phyloP scores from a whole-genome alignment of 2,113 vertebrate species.

The Ginglymostoma cirratum region DNA sequence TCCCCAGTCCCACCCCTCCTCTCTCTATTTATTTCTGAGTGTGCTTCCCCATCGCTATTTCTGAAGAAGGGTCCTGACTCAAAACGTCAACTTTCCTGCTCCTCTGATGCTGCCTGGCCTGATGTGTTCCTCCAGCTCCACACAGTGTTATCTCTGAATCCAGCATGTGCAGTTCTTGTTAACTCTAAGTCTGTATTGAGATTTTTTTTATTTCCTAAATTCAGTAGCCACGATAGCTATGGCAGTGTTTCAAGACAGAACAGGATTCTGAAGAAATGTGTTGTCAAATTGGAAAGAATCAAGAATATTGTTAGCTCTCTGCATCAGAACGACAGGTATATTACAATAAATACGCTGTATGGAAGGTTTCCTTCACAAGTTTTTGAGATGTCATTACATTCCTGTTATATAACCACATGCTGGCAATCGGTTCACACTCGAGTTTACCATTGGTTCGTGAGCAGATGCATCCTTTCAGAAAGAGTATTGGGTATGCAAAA shows the following conservation, averaged over 20 bases:
- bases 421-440: background rate
- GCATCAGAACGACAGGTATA: background rate
- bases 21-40: too few relatives aligned
- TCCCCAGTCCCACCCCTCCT: too few relatives aligned
- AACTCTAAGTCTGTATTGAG: background rate
- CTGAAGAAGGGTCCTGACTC: too few relatives aligned
- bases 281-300: background rate
- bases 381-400: background rate
- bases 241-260: background rate
- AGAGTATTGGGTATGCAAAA: background rate
- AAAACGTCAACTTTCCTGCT: too few relatives aligned
- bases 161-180: too few relatives aligned
- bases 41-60: too few relatives aligned
- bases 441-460: background rate
- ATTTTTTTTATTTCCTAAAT: background rate
- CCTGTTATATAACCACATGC: background rate
- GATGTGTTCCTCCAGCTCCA: too few relatives aligned
- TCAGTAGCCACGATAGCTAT: background rate
- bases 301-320: background rate
- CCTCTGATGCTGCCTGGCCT: too few relatives aligned
- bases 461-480: background rate
- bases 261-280: background rate
- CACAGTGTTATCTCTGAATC: too few relatives aligned
- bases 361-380: background rate
- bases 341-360: background rate